Conservation (phyloP, 2,797 vertebrate species). For the Darevskia nairensis region DNA sequence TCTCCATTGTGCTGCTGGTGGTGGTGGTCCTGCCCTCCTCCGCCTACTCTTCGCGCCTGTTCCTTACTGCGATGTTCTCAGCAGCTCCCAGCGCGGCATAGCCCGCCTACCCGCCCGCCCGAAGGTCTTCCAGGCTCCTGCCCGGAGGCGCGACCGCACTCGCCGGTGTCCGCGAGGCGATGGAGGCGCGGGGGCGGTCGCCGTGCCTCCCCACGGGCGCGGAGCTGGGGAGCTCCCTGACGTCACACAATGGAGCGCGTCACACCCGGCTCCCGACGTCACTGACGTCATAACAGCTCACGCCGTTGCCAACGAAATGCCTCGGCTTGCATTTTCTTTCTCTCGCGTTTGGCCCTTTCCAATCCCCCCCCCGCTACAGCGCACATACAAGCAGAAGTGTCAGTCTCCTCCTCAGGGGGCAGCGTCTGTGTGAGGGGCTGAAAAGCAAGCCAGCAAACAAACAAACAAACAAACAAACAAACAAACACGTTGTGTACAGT, state of each 20-base stretch:
- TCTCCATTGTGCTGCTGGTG: slow-evolving; percentile 33
- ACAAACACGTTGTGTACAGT: too few relatives aligned
- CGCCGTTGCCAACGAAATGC: too few relatives aligned
- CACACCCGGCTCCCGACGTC: too few relatives aligned
- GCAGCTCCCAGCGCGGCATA: slow-evolving; percentile 25
- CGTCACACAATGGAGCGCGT: not conserved
- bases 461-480: too few relatives aligned
- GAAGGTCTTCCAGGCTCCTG: rapidly evolving
- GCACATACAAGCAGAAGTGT: too few relatives aligned
- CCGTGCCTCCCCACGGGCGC: not conserved
- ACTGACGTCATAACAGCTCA: too few relatives aligned
- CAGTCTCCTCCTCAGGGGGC: too few relatives aligned
- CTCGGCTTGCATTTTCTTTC: too few relatives aligned
- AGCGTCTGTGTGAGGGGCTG: too few relatives aligned
- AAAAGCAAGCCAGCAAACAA: too few relatives aligned
- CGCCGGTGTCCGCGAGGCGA: not conserved
- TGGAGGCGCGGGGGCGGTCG: rapidly evolving
- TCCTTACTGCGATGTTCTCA: not conserved
- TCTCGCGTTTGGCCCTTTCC: too few relatives aligned
- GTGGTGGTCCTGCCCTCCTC: rapidly evolving
- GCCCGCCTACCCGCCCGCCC: not conserved
- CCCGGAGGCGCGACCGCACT: not conserved
- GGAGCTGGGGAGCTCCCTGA: not conserved
- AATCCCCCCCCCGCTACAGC: too few relatives aligned
- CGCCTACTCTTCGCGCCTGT: not conserved